A percentile compares a stretch with the other conserved stretches of the same genome.
Evolutionary conservation across 2,888 invertebrate species (phyloP).

Genomic region (Leptopterna dolabrata): DNA sequence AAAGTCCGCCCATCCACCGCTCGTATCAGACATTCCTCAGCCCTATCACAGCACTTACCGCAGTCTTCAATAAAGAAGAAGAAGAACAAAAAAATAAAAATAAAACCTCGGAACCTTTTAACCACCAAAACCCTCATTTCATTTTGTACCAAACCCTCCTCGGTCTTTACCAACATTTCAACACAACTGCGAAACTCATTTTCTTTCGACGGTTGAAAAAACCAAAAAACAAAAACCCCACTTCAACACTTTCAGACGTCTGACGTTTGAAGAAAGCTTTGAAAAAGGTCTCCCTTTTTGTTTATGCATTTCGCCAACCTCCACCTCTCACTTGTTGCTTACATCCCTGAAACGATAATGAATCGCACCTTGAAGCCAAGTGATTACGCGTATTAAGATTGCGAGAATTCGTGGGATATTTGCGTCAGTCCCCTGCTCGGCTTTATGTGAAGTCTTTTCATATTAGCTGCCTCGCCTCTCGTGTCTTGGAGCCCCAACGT

Average conservation of each 20-base stretch:
- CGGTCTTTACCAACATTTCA: not conserved
- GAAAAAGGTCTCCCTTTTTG: not conserved
- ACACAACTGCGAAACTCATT: not conserved
- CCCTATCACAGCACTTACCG: not conserved
- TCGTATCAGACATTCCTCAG: not conserved
- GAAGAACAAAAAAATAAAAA: too few relatives aligned
- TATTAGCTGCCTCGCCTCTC: not conserved
- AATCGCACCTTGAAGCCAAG: not conserved
- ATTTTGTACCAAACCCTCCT: not conserved
- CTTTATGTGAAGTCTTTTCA: not conserved
- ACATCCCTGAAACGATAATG: slow-evolving; percentile 11
- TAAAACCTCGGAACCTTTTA: not conserved
- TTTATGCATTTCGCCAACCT: not conserved
- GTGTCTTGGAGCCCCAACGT: not conserved
- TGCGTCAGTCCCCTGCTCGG: not conserved
- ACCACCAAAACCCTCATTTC: not conserved
- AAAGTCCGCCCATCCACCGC: not conserved
- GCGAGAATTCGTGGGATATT: not conserved
- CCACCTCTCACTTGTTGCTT: not conserved
- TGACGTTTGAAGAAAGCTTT: not conserved
- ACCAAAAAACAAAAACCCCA: too few relatives aligned
- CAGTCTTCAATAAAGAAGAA: not conserved
- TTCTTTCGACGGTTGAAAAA: not conserved
- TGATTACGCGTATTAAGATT: slow-evolving; percentile 2
- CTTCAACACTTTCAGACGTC: not conserved